Conservation (phyloP, 2,888 invertebrate species). For the Xanthorhoe designata region DNA sequence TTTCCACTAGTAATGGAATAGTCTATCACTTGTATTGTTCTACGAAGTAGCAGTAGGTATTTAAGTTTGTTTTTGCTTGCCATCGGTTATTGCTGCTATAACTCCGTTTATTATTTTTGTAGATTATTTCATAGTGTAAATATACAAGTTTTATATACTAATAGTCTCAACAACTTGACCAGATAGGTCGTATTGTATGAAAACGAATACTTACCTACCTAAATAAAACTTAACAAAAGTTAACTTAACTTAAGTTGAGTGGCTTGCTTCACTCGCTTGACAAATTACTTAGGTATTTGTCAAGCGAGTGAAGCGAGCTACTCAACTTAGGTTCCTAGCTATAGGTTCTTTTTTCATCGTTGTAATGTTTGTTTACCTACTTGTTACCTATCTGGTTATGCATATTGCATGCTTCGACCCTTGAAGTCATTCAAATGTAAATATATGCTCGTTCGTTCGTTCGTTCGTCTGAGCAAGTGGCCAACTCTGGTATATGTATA, state of each 20-base stretch:
- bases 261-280: background rate
- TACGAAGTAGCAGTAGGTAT: slow-evolving; percentile 12
- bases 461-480: too few relatives aligned
- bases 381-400: slow-evolving; percentile 5
- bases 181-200: background rate
- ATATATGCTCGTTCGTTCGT: too few relatives aligned
- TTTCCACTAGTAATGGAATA: slow-evolving; percentile 14
- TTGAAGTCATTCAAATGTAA: slow-evolving; percentile 19
- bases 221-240: too few relatives aligned
- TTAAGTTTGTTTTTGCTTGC: slow-evolving; percentile 27
- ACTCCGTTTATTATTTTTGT: slow-evolving; percentile 2
- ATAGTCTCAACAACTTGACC: background rate
- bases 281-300: background rate
- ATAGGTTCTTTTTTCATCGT: background rate
- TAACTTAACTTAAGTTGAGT: background rate
- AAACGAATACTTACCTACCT: too few relatives aligned
- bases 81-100: slow-evolving; percentile 13
- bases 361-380: background rate
- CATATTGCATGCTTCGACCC: slow-evolving; percentile 4
- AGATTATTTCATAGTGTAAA: slow-evolving; percentile 13
- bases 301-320: too few relatives aligned
- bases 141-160: slow-evolving; percentile 4
- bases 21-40: slow-evolving; percentile 22
- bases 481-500: too few relatives aligned
- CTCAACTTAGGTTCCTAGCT: too few relatives aligned